These are phyloP conservation scores for Synanthedon myopaeformis DNA, from an alignment of 2,888 invertebrate species.

Conservation along the genomic window DNA sequence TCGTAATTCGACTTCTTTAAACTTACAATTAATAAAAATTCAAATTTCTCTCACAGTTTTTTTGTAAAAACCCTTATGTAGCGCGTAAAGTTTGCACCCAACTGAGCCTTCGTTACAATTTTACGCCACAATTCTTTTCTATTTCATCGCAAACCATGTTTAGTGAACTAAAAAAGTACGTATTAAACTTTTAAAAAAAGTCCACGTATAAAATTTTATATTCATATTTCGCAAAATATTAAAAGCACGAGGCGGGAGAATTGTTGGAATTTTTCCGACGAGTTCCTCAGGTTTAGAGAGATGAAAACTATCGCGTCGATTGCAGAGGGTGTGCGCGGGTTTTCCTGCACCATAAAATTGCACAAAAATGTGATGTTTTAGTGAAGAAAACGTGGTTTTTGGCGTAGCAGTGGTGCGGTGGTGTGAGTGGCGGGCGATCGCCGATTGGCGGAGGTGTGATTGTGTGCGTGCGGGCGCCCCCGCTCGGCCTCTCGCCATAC, in stretches of 20 bases:
- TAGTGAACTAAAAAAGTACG: too few relatives aligned
- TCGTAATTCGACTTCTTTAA: constrained; percentile 10
- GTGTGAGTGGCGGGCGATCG: constrained; percentile 43
- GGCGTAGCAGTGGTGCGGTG: constrained; percentile 21
- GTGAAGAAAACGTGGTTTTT: constrained; percentile 41
- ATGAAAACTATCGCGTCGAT: constrained; percentile 4
- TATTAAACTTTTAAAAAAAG: too few relatives aligned
- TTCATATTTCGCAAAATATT: constrained; percentile 10
- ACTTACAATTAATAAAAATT: constrained; percentile 27
- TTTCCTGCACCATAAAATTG: constrained; percentile 38
- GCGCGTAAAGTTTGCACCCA: too few relatives aligned
- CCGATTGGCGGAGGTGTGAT: constrained; percentile 44
- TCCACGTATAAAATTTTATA: too few relatives aligned
- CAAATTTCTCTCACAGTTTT: constrained; percentile 10
- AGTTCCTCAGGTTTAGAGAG: constrained; percentile 10
- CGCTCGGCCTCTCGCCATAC: constrained; percentile 47
- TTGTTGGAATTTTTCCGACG: constrained; percentile 42
- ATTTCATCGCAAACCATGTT: not conserved
- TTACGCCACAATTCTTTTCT: constrained; percentile 14
- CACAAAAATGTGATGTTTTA: constrained; percentile 47
- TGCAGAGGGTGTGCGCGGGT: constrained; percentile 41
- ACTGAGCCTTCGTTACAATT: too few relatives aligned
- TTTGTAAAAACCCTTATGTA: too few relatives aligned
- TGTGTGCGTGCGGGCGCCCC: constrained; percentile 41
- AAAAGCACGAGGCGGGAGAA: constrained; percentile 24